Evolutionary conservation across 2,888 invertebrate genomes (phyloP), one percentile per base, ranked within the genome.

Genomic region (Hoplodrina blanda): DNA sequence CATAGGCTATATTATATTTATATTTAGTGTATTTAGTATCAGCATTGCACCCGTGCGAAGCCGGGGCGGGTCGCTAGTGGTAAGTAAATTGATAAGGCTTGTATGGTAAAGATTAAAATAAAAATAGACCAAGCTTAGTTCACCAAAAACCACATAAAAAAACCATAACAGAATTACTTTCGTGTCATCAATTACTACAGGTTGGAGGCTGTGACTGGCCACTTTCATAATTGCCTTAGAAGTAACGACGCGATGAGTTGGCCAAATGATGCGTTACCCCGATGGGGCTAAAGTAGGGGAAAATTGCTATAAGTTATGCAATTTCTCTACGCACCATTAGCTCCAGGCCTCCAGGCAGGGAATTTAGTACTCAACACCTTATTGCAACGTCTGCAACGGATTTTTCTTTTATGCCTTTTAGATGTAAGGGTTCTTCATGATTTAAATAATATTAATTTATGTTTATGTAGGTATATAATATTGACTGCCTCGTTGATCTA

Each of bases 251-350:
- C 90, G 90, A 81, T 84, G 88, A 87, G 87, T 86, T 85, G 82
- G 84, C 88, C 88, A 92, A 93, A 92, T 93, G 92, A 93, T 89
- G 92, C 92, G 92, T 92, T 88, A 86, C 91, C 84, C 81, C 85
- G 85, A 85, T 83, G 82, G 84, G 89, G 85, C 87, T 85, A 89
- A 91, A 92, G 88, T 91, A 89, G 89, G 87, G 89, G 92, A 92
- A 94, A 94, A 94, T 94, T 93, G 93, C 91, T 89, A 85, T 91
- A 93, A 94, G 91, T 93, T 94, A 94, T 94, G 92, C 93, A 94
- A 93, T 94, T 92, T 88, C 82, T 81, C 85, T 87, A 91, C 92
- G 92, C 92, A 91, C 91, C 94, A 94, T 94, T 94, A 94, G 92
- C 91, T 87, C 60, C 89, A 87, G 88, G 85, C 84, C 85, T 85